Evolutionary conservation across 1,140 invertebrate genomes (phyloP), one percentile per base, ranked within the genome.

Genomic region (Battus philenor): DNA sequence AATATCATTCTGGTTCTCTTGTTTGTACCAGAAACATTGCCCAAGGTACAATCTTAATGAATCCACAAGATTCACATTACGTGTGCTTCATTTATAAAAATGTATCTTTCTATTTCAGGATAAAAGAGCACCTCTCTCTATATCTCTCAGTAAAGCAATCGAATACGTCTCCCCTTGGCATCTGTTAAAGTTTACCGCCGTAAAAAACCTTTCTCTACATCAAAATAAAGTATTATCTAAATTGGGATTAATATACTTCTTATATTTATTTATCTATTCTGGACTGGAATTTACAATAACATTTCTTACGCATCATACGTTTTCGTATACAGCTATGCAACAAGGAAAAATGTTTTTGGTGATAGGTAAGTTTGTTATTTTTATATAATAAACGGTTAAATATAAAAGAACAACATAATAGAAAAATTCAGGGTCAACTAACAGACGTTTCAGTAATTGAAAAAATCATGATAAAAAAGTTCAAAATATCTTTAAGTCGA

Each of bases 271-370:
- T 69, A 88, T 99, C 12, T 99, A 98, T 74, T 98, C 97, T 44
- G 98, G 97, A 0, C 86, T 99, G 20, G 98, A 99, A 84, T 99
- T 99, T 72, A 99, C 98, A 1, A 86, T 99, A 16, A 98, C 97
- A 24, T 99, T 99, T 85, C 88, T 99, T 16, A 98, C 96, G 31
- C 97, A 99, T 87, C 92, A 97, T 58, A 90, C 93, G 29, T 98
- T 99, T 73, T 87, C 92, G 18, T 99, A 97, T 73, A 93, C 92
- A 17, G 95, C 96, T 16, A 96, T 97, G 92, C 93, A 99, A 74
- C 98, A 99, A 87, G 98, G 97, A 4, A 96, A 93, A 89, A 98
- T 99, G 95, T 99, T 99, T 81, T 90, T 98, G 57, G 93, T 92
- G 22, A 95, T 98, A 55, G 98, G 98, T 79, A 70, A 77, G 68